phyloP scores from a whole-genome alignment of 2,797 vertebrate genomes.

The Rallus crepitans region DNA sequence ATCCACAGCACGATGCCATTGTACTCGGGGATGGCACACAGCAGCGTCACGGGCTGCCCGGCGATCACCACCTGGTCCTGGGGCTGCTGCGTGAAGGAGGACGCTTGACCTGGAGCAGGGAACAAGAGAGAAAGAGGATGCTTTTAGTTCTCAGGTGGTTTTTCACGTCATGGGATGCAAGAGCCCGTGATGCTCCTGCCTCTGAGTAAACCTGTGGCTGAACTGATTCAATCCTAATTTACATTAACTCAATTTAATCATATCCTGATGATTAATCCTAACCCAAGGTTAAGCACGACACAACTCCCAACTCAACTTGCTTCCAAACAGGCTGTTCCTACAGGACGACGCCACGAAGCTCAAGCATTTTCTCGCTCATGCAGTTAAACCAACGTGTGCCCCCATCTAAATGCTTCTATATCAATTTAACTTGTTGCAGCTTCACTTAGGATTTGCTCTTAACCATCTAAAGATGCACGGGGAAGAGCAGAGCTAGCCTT shows the following conservation, averaged over 20 bases:
- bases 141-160: accelerated
- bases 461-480: neutral
- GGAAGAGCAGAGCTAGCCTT: neutral
- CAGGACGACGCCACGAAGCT: neutral
- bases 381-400: neutral
- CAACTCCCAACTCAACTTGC: neutral
- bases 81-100: slow-evolving; percentile 96
- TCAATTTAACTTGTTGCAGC: neutral
- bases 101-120: slow-evolving; percentile 80
- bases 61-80: slow-evolving; percentile 97
- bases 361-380: neutral
- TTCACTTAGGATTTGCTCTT: neutral
- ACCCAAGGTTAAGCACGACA: slow-evolving; percentile 42
- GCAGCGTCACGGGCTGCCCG: slow-evolving; percentile 92
- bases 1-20: slow-evolving; percentile 97
- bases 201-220: neutral
- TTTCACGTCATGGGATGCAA: accelerated
- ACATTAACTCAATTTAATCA: slow-evolving; percentile 27
- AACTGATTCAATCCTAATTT: slow-evolving; percentile 44
- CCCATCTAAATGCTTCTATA: neutral
- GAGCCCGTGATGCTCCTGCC: neutral
- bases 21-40: slow-evolving; percentile 93
- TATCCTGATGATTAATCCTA: slow-evolving; percentile 15
- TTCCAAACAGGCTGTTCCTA: neutral
- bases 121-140: neutral